Evolutionary conservation across 2,888 invertebrate species (phyloP), one percentile per base, ranked within the genome.

Genomic region (Steromphala cineraria): DNA sequence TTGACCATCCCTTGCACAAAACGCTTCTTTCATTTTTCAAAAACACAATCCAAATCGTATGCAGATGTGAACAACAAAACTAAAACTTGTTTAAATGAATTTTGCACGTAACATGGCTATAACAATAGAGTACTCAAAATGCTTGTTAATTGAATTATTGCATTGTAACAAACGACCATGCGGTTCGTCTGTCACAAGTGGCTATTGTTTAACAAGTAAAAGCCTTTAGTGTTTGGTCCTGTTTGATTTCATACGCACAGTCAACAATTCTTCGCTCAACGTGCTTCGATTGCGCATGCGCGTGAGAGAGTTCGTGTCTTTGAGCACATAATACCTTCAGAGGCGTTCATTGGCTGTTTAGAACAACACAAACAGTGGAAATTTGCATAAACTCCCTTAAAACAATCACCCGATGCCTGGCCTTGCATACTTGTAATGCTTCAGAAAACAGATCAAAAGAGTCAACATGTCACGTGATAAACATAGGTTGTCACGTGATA

Each of bases 261-360:
- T 40, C 71, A 71, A 71, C 40, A 15, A 40, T 71, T 71, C 36
- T 36, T 71, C 71, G 40, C 71, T 71, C 8, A 36, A 40, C 17
- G 71, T 71, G 71, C 36, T 40, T 36, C 7, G 19, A 40, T 71
- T 71, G 71, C 71, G 71, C 71, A 71, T 36, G 71, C 71, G 71
- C 71, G 71, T 71, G 71, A 71, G 71, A 71, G 36, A 71, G 40
- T 71, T 40, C 19, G 71, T 71, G 71, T 71, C 71, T 31, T 71
- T 31, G 28, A 36, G 31, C 71, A 19, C 71, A 71, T 71, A 71
- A 71, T 15, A 10, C 36, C n/a, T 40, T 5, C 40, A 36, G 40
- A 36, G 71, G 71, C 36, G 71, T 36, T 71, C 36, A 71, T 71
- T 71, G 71, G 71, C 36, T 31, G 71, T 31, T 40, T 36, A 24